These are phyloP conservation scores for Pocillopora damicornis DNA, from an alignment of 64 coral and sea anemone genomes.

Conservation along the genomic window DNA sequence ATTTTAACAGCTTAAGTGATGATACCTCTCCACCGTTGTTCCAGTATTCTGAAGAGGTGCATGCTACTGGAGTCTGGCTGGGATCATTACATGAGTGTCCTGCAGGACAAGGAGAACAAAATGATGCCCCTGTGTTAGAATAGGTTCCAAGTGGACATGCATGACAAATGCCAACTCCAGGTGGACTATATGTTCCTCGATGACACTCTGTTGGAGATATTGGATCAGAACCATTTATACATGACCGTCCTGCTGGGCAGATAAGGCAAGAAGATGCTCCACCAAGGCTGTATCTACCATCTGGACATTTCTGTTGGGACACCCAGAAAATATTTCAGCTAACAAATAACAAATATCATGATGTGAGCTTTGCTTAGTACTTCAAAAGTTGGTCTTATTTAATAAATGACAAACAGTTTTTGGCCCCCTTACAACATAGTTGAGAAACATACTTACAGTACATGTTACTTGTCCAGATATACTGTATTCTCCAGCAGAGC, in stretches of 20 bases:
- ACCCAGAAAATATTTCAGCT: not conserved
- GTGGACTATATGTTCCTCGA: conserved; percentile 71
- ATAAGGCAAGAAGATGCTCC: conserved; percentile 52
- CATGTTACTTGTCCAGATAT: conserved; percentile 89
- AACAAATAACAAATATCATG: too few relatives aligned
- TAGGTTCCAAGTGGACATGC: conserved; percentile 69
- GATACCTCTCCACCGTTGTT: conserved; percentile 91
- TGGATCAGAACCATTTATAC: conserved; percentile 65
- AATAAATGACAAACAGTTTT: not conserved
- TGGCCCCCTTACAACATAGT: not conserved
- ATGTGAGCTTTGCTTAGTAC: not conserved
- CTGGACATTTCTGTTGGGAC: conserved; percentile 73
- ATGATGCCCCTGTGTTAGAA: conserved; percentile 43
- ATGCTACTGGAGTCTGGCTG: conserved; percentile 49
- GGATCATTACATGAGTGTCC: conserved; percentile 91
- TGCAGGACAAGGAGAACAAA: conserved; percentile 81
- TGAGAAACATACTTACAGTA: conserved; percentile 44
- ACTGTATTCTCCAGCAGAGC: conserved; percentile 77
- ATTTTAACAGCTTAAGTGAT: not conserved
- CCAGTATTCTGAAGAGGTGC: conserved; percentile 67
- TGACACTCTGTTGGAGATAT: conserved; percentile 68
- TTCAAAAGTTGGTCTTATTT: not conserved
- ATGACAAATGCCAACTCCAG: conserved; percentile 80
- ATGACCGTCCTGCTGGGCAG: conserved; percentile 77
- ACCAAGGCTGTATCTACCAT: conserved; percentile 82